A percentile compares a stretch with the other conserved stretches of the same genome.
phyloP scores from a whole-genome alignment of 2,113 vertebrate species.

The Limanda limanda region DNA sequence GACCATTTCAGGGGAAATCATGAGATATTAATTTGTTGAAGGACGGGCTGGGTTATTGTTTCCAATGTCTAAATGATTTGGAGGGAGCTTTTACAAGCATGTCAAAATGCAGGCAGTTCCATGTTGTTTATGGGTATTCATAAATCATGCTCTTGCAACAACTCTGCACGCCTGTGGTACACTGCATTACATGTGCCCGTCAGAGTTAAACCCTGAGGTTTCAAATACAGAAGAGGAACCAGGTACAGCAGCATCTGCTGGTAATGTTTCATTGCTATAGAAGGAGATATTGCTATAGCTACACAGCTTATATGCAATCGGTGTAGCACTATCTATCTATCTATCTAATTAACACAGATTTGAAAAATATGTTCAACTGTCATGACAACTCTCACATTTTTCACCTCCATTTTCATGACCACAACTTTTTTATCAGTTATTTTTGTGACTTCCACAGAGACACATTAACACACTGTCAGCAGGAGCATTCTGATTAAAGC shows the following conservation, averaged over 20 bases:
- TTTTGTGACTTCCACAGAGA: too few relatives aligned
- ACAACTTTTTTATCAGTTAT: too few relatives aligned
- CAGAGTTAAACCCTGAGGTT: neutral
- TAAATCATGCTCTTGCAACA: constrained; percentile 22
- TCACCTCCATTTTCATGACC: too few relatives aligned
- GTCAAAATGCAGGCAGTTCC: constrained; percentile 21
- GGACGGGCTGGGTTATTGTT: constrained; percentile 35
- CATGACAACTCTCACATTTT: too few relatives aligned
- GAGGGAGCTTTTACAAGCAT: constrained; percentile 22
- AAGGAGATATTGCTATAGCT: neutral
- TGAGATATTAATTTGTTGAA: constrained; percentile 23
- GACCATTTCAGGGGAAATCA: constrained; percentile 30
- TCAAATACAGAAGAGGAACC: neutral
- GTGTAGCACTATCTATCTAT: too few relatives aligned
- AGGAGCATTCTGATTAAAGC: too few relatives aligned
- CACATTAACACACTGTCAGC: too few relatives aligned
- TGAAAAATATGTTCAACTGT: too few relatives aligned
- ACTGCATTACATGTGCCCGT: constrained; percentile 23
- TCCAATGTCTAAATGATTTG: constrained; percentile 54
- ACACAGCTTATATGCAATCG: neutral
- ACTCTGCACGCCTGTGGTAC: constrained; percentile 10
- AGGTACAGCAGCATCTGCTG: constrained; percentile 1
- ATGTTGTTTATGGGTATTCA: constrained; percentile 43
- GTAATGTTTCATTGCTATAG: too few relatives aligned
- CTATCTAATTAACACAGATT: too few relatives aligned